Conservation (phyloP, 1,140 invertebrate species). For the Bursaphelenchus mucronatus region DNA sequence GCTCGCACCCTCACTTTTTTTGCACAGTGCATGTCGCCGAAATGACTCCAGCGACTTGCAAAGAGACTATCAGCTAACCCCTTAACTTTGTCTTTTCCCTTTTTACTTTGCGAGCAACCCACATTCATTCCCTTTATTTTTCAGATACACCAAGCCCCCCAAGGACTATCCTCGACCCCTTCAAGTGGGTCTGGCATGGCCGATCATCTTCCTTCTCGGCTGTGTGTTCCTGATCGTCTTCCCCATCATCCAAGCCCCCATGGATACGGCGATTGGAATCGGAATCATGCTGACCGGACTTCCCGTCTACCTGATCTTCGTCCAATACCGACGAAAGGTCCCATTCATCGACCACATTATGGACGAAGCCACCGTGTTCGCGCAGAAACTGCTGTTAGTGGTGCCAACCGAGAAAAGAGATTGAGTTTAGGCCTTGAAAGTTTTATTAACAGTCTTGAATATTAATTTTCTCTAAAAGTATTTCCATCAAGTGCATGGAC, state of each 20-base stretch:
- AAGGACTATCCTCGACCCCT: constrained; percentile 44
- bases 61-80: background rate
- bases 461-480: background rate
- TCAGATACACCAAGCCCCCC: constrained; percentile 36
- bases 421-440: background rate
- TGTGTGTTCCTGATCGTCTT: constrained; percentile 87
- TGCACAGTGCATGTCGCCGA: too few relatives aligned
- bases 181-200: constrained; percentile 68
- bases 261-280: constrained; percentile 82
- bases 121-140: constrained; percentile 27
- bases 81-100: background rate
- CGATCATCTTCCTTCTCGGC: constrained; percentile 81
- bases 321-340: constrained; percentile 61
- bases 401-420: constrained; percentile 36
- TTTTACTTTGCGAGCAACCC: background rate
- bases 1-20: too few relatives aligned
- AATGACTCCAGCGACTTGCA: too few relatives aligned
- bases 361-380: constrained; percentile 40
- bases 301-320: constrained; percentile 77
- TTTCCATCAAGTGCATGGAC: too few relatives aligned
- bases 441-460: background rate
- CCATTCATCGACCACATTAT: constrained; percentile 28
- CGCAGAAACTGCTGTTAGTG: constrained; percentile 39
- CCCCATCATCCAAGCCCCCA: constrained; percentile 86
- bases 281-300: constrained; percentile 80